Conservation (phyloP, 2,888 invertebrate species). For the Alcis repandata region DNA sequence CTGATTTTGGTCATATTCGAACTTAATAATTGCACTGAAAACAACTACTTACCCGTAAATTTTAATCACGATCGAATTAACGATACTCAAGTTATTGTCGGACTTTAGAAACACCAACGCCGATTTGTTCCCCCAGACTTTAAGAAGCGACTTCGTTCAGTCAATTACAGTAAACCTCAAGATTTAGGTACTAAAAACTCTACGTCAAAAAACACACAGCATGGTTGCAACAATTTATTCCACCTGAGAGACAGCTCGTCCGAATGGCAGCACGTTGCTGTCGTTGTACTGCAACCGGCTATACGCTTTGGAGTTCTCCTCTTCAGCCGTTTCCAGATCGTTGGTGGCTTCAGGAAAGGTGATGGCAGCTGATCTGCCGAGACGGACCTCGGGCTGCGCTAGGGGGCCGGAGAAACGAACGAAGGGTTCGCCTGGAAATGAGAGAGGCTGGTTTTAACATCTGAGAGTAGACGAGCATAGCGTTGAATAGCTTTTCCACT, state of each 20-base stretch:
- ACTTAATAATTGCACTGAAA: too few relatives aligned
- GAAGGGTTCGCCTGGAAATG: conserved; percentile 76
- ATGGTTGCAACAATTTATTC: background rate
- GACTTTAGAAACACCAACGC: too few relatives aligned
- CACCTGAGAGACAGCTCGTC: conserved; percentile 70
- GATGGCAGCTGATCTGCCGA: conserved; percentile 70
- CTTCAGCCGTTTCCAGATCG: conserved; percentile 67
- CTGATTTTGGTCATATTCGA: too few relatives aligned
- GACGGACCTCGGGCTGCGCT: conserved; percentile 65
- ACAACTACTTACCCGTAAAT: too few relatives aligned
- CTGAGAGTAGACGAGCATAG: too few relatives aligned
- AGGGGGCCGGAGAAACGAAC: conserved; percentile 73
- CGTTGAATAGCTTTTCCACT: too few relatives aligned
- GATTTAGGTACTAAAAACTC: too few relatives aligned
- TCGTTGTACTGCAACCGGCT: conserved; percentile 62
- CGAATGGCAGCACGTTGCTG: conserved; percentile 59
- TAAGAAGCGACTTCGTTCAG: too few relatives aligned
- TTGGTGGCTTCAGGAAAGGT: conserved; percentile 62
- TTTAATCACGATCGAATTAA: too few relatives aligned
- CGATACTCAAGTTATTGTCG: too few relatives aligned
- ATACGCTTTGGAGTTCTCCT: conserved; percentile 58
- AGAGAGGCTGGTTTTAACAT: background rate
- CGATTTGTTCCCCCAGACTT: too few relatives aligned
- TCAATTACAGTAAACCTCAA: background rate
- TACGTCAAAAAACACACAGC: background rate